Percentiles rank a stretch among this genome's conserved stretches.
These are phyloP conservation scores for Colostygia pectinataria DNA, from an alignment of 2,888 invertebrate genomes.

Conservation along the genomic window DNA sequence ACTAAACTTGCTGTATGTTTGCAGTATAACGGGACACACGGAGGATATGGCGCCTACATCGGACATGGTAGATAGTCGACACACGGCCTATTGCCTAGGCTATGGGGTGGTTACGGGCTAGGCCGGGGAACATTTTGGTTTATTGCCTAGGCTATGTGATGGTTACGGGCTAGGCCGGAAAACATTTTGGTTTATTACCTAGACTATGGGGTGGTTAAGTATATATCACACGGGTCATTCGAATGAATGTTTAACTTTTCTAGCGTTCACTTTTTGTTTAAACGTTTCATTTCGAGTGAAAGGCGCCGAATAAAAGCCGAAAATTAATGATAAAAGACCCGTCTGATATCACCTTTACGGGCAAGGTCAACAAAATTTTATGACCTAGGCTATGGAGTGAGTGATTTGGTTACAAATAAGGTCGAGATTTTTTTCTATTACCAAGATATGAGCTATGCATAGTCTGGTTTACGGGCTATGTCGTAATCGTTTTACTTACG, in stretches of 20 bases:
- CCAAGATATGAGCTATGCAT: background rate
- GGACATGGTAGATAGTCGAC: conserved; percentile 24
- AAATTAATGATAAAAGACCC: no score
- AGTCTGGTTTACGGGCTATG: background rate
- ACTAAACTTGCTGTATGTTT: conserved; percentile 22
- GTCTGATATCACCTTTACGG: no score
- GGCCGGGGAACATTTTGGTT: background rate
- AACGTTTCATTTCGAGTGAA: no score
- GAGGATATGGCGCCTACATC: conserved; percentile 18
- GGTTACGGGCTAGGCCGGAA: conserved; percentile 2
- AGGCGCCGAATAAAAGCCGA: no score
- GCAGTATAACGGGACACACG: conserved; percentile 20
- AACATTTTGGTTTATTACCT: background rate
- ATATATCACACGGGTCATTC: no score
- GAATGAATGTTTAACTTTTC: no score
- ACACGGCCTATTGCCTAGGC: background rate
- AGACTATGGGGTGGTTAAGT: conserved; percentile 2
- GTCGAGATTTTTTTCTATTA: no score
- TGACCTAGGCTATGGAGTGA: no score
- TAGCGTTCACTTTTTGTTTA: no score
- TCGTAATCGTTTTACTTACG: background rate
- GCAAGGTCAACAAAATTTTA: no score
- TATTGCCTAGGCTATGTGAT: conserved; percentile 1
- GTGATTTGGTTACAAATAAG: no score
- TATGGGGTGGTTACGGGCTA: background rate